These are phyloP conservation scores for Drosophila prostipennis DNA, from an alignment of 2,888 invertebrate genomes.

Conservation along the genomic window DNA sequence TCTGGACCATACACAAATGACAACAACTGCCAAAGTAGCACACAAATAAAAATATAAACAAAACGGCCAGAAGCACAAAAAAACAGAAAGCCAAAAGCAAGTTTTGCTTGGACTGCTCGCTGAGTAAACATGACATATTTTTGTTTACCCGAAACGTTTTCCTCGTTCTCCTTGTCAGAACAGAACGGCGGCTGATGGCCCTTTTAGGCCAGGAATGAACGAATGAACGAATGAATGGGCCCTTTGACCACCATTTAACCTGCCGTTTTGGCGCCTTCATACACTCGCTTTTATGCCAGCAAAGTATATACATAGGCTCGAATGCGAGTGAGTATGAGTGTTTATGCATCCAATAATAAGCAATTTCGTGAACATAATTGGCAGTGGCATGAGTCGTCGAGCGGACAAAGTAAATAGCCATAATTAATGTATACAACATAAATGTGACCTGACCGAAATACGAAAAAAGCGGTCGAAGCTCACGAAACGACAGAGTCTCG, in stretches of 20 bases:
- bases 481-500: conserved; percentile 34
- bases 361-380: conserved; percentile 77
- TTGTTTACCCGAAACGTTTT: conserved; percentile 58
- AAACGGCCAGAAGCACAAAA: conserved; percentile 4
- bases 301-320: conserved; percentile 12
- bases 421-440: conserved; percentile 78
- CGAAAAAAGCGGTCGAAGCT: conserved; percentile 50
- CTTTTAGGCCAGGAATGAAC: conserved; percentile 53
- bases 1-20: conserved; percentile 55
- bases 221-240: conserved; percentile 49
- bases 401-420: conserved; percentile 67
- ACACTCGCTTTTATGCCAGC: conserved; percentile 20
- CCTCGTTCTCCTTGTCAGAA: conserved; percentile 22
- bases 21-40: conserved; percentile 50
- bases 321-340: conserved; percentile 24
- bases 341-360: conserved; percentile 72
- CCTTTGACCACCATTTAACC: conserved; percentile 68
- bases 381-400: conserved; percentile 38
- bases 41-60: conserved; percentile 37
- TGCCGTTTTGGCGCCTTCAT: conserved; percentile 52
- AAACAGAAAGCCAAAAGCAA: conserved; percentile 17
- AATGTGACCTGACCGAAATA: conserved; percentile 75
- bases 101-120: conserved; percentile 43
- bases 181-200: conserved; percentile 53
- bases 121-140: conserved; percentile 64